Base-by-base conservation (phyloP, 2,797 vertebrate species). In the Lepidocolaptes lacrymiger region DNA sequence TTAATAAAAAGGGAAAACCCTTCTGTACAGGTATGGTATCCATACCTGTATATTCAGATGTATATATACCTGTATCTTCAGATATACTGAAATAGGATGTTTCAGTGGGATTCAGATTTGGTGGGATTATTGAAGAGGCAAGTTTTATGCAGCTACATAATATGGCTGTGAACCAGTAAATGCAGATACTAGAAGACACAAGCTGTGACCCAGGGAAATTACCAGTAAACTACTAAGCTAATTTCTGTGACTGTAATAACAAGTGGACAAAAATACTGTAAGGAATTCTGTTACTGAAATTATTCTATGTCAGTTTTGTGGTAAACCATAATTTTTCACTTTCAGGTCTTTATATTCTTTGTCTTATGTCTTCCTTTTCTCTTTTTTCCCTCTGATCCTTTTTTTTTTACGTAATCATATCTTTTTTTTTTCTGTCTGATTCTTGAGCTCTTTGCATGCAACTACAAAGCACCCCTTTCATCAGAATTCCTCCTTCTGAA, bases 401-500 rank as follows among this genome's bases (percentile, higher is more conserved):
- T 62, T 67, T 67, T 19, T 52, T 58, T 62, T 62, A 28, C 10
- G 12, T 27, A 36, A 13, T 39, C 0, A 5, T n/a, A 5, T n/a
- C 52, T 49, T n/a, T 76, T 43, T 19, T 16, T 73, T 55, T 32
- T 41, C 28, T 16, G 5, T n/a, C 20, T 67, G 6, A 12, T 46
- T 86, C 39, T 22, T 43, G 49, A 66, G 17, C 59, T 37, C 44
- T 88, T 62, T 9, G 1, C 30, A 58, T 5, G 17, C 14, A 89
- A 16, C 5, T 20, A 48, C 11, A 75, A 73, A 51, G 3, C 8
- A 9, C 3, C 3, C 3, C 3, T 71, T 39, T 55, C 0, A 0
- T 49, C 74, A n/a, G 41, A 56, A 68, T 30, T 37, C 27, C 5
- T 78, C 13, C 39, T 79, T 30, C 32, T 55, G 24, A 58, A 56